A percentile compares a stretch with the other conserved stretches of the same genome.
phyloP scores from a whole-genome alignment of 2,113 vertebrate genomes.

The Jaculus jaculus region DNA sequence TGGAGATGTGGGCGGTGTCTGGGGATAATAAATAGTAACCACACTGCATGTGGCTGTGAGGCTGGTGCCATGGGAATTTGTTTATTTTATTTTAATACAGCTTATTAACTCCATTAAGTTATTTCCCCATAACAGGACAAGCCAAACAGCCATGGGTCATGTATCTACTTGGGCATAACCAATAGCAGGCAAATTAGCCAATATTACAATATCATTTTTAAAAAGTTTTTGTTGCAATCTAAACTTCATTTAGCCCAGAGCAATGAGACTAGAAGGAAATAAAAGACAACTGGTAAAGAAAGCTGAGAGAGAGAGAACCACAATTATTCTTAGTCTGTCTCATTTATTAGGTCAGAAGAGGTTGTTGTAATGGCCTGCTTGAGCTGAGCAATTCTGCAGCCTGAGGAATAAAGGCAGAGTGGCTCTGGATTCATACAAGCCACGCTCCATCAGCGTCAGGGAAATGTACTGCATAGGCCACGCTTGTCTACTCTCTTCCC shows the following conservation, averaged over 20 bases:
- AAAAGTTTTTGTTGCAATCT: conserved; percentile 59
- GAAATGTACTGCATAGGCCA: not conserved
- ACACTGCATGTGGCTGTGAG: conserved; percentile 31
- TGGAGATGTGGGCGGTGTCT: conserved; percentile 41
- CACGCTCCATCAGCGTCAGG: not conserved
- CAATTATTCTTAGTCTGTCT: conserved; percentile 50
- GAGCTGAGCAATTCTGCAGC: conserved; percentile 32
- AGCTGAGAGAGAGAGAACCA: conserved; percentile 41
- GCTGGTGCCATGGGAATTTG: conserved; percentile 68
- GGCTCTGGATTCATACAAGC: not conserved
- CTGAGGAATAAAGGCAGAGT: not conserved
- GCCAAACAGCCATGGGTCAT: conserved; percentile 74
- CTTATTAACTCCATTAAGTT: conserved; percentile 59
- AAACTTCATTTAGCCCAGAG: conserved; percentile 61
- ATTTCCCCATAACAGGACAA: conserved; percentile 65
- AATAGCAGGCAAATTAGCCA: conserved; percentile 69
- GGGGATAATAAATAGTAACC: conserved; percentile 46
- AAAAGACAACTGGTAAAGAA: conserved; percentile 63
- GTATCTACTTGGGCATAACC: conserved; percentile 64
- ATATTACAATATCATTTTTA: conserved; percentile 43
- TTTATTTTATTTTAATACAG: conserved; percentile 75
- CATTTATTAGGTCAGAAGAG: conserved; percentile 43
- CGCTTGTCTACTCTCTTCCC: not conserved
- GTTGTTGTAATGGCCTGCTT: not conserved
- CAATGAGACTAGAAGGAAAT: conserved; percentile 53